A percentile compares a stretch with the other conserved stretches of the same genome.
phyloP scores from a whole-genome alignment of 2,113 vertebrate species.

The Lophius piscatorius region DNA sequence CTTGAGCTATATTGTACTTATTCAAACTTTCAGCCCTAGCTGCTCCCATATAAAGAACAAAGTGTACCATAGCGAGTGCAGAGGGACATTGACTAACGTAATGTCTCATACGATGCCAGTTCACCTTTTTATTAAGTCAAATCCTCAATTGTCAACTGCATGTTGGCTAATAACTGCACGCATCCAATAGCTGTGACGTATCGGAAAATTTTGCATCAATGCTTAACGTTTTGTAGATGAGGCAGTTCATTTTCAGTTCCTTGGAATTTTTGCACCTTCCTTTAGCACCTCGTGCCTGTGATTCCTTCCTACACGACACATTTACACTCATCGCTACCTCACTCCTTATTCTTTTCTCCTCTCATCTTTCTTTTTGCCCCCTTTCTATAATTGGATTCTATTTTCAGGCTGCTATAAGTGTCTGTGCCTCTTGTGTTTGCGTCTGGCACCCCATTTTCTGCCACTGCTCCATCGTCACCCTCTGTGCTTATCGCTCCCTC shows the following conservation, averaged over 20 bases:
- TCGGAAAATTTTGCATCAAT: constrained; percentile 45
- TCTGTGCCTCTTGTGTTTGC: constrained; percentile 81
- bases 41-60: constrained; percentile 18
- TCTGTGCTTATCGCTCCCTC: constrained; percentile 57
- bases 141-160: constrained; percentile 10
- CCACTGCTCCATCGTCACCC: constrained; percentile 80
- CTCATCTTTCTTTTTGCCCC: constrained; percentile 73
- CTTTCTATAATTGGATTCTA: constrained; percentile 85
- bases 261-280: constrained; percentile 68
- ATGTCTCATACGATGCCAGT: too few species aligned
- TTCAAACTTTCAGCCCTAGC: constrained; percentile 41
- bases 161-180: constrained; percentile 15
- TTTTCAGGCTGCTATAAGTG: constrained; percentile 82
- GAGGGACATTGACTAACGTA: too few species aligned
- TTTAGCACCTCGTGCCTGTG: constrained; percentile 69
- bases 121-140: constrained; percentile 32
- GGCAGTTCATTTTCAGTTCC: constrained; percentile 65
- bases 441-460: constrained; percentile 82
- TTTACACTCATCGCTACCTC: constrained; percentile 70
- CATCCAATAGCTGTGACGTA: constrained; percentile 33
- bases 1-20: constrained; percentile 33
- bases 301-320: constrained; percentile 72
- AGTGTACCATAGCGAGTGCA: too few species aligned
- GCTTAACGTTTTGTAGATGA: constrained; percentile 57
- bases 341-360: constrained; percentile 56